Evolutionary conservation across 92 coral and sea anemone species (phyloP).

Genomic region (Porites rus): DNA sequence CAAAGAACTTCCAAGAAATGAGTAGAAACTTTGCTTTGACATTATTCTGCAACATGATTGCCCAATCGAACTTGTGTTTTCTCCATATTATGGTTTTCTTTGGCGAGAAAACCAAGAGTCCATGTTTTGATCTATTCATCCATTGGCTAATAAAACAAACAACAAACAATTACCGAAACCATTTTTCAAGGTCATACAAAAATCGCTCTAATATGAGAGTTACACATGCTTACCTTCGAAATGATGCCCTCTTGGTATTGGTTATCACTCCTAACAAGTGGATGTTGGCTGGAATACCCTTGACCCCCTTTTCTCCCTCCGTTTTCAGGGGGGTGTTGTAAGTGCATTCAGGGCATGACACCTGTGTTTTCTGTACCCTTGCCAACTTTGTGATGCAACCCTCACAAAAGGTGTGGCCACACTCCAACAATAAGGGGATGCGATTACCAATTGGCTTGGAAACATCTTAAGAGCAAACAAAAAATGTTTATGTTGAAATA

Average conservation of each 20-base stretch:
- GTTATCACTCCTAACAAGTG: constrained; percentile 85
- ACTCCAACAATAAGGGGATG: constrained; percentile 84
- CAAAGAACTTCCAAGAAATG: no score
- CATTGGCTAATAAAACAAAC: no score
- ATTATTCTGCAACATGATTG: no score
- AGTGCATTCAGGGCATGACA: constrained; percentile 84
- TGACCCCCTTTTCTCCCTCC: constrained; percentile 82
- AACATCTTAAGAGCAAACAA: constrained; percentile 36
- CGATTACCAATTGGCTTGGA: constrained; percentile 73
- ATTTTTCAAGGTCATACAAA: neutral
- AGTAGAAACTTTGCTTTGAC: no score
- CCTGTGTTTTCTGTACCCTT: constrained; percentile 69
- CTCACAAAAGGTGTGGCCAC: constrained; percentile 96
- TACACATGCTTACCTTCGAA: constrained; percentile 49
- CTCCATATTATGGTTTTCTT: no score
- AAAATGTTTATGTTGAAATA: neutral
- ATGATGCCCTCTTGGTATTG: constrained; percentile 66
- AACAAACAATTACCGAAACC: no score
- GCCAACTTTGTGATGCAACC: constrained; percentile 86
- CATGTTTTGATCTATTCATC: no score
- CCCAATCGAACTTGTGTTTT: no score
- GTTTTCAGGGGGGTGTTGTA: constrained; percentile 58
- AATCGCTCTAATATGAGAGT: neutral
- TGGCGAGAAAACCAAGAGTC: no score
- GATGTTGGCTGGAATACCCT: constrained; percentile 77